Conservation (phyloP, 2,797 vertebrate species). For the Myotis daubentonii region DNA sequence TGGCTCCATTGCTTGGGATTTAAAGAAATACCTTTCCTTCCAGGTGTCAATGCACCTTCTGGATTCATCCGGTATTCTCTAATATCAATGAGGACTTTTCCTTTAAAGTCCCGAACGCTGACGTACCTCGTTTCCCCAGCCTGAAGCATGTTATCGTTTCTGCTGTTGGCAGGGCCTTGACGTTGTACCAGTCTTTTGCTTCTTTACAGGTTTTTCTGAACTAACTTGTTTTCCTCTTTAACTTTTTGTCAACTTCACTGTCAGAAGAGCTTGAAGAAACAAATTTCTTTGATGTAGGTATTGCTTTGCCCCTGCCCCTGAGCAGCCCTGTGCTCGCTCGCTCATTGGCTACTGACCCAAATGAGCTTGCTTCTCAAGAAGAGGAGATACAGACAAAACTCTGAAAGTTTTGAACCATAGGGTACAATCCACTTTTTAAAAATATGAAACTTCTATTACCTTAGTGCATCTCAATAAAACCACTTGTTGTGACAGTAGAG, state of each 20-base stretch:
- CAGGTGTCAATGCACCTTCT: slow-evolving; percentile 96
- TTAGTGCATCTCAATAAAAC: not conserved
- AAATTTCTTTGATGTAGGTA: not conserved
- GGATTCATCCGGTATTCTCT: slow-evolving; percentile 97
- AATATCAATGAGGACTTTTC: slow-evolving; percentile 96
- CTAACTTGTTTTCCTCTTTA: not conserved
- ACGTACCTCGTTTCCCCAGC: slow-evolving; percentile 98
- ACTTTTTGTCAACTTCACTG: not conserved
- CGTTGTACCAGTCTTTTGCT: not conserved
- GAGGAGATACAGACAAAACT: not conserved
- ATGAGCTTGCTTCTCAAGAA: not conserved
- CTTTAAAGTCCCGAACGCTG: slow-evolving; percentile 97
- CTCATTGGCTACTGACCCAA: not conserved
- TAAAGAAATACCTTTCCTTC: slow-evolving; percentile 97
- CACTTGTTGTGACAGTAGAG: not conserved
- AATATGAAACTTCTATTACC: not conserved
- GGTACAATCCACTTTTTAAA: not conserved
- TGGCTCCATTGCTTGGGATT: slow-evolving; percentile 97
- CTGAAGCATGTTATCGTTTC: slow-evolving; percentile 79
- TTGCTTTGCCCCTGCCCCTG: not conserved
- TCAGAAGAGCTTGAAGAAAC: not conserved
- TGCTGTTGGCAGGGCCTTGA: not conserved
- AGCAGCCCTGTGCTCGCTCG: not conserved
- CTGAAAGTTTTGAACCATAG: not conserved
- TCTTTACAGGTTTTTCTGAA: not conserved